Conservation (phyloP, 2,888 invertebrate genomes). For the Amiota communis region DNA sequence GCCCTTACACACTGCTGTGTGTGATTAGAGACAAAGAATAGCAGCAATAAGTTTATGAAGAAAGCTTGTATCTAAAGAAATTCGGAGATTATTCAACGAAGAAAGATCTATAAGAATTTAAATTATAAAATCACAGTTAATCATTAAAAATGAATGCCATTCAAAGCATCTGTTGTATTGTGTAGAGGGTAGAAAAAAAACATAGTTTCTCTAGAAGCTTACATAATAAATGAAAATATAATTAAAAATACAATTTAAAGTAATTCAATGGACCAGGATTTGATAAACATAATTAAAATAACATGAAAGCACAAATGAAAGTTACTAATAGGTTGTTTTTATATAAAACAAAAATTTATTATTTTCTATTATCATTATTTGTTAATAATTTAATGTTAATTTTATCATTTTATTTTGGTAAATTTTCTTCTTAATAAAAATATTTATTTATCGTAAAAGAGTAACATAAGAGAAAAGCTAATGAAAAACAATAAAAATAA, state of each 20-base stretch:
- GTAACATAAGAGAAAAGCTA: too few relatives aligned
- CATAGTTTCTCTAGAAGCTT: not conserved
- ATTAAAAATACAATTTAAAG: conserved; percentile 31
- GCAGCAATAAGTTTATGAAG: too few relatives aligned
- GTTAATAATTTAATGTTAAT: conserved; percentile 10
- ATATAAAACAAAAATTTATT: conserved; percentile 27
- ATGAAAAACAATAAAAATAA: conserved; percentile 47
- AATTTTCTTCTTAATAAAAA: not conserved
- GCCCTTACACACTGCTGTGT: too few relatives aligned
- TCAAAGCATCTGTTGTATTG: not conserved
- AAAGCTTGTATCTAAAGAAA: too few relatives aligned
- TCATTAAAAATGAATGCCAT: too few relatives aligned
- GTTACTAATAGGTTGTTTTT: conserved; percentile 63
- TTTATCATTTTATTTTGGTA: not conserved
- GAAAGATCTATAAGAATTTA: too few relatives aligned
- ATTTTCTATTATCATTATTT: conserved; percentile 3
- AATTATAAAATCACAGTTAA: too few relatives aligned
- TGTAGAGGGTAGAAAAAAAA: not conserved
- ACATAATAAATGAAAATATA: conserved; percentile 6
- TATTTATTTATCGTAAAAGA: too few relatives aligned
- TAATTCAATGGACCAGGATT: conserved; percentile 59
- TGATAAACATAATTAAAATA: conserved; percentile 51
- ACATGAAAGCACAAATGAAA: conserved; percentile 41
- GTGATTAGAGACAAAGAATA: too few relatives aligned
- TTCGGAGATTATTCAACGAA: too few relatives aligned